Evolutionary conservation across 2,888 invertebrate genomes (phyloP).

Genomic region (Orthosia gracilis): DNA sequence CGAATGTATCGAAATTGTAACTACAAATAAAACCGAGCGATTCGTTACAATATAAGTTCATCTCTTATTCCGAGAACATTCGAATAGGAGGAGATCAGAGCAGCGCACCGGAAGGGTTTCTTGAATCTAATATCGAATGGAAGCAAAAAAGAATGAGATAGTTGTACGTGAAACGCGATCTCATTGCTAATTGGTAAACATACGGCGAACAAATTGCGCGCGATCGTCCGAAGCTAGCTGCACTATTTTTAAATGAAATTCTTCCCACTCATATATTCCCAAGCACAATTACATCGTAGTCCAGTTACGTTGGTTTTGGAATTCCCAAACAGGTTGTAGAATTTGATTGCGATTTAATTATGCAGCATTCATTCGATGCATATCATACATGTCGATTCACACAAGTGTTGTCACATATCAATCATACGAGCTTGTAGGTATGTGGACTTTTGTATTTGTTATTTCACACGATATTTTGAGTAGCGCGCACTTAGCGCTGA

Average conservation of each 20-base stretch:
- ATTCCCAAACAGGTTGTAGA: conserved; percentile 77
- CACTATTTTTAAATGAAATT: conserved; percentile 88
- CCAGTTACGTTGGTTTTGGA: conserved; percentile 77
- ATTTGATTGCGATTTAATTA: conserved; percentile 86
- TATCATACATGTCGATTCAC: conserved; percentile 68
- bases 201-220: conserved; percentile 79
- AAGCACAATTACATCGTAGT: conserved; percentile 81
- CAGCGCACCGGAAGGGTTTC: conserved; percentile 70
- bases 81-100: conserved; percentile 55
- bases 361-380: conserved; percentile 81
- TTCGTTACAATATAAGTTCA: conserved; percentile 67
- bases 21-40: conserved; percentile 70
- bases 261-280: conserved; percentile 84
- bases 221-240: conserved; percentile 74
- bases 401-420: conserved; percentile 55
- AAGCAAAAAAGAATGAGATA: conserved; percentile 69
- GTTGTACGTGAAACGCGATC: conserved; percentile 64
- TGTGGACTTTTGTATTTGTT: conserved; percentile 13
- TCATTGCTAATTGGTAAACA: conserved; percentile 86
- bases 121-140: conserved; percentile 80
- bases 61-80: conserved; percentile 65
- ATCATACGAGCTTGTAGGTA: conserved; percentile 25
- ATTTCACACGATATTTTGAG: conserved; percentile 20
- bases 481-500: conserved; percentile 1
- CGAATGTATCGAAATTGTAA: conserved; percentile 72